A percentile compares a stretch with the other conserved stretches of the same genome.
Evolutionary conservation across 2,113 vertebrate genomes (phyloP).

Genomic region (Nymphicus hollandicus): DNA sequence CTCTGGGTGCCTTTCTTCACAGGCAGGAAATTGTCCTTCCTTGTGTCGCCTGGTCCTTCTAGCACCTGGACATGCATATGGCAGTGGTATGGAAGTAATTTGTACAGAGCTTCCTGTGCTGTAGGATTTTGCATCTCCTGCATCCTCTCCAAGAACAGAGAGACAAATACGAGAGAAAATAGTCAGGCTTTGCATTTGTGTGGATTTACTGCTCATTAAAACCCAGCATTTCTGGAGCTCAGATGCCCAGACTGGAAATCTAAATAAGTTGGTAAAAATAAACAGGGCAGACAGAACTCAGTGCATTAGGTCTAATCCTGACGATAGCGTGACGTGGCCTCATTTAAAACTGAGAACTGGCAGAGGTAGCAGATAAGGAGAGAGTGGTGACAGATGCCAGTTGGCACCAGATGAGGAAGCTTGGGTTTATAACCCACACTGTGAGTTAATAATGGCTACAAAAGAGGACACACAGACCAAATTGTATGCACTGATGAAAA

Average conservation of each 20-base stretch:
- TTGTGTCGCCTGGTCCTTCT: not conserved
- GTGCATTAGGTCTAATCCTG: slow-evolving; percentile 41
- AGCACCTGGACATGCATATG: not conserved
- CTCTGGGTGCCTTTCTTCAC: not conserved
- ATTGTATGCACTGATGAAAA: slow-evolving; percentile 33
- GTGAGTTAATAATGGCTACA: not conserved
- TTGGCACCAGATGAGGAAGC: slow-evolving; percentile 51
- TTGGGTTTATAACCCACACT: slow-evolving; percentile 21
- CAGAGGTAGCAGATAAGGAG: slow-evolving; percentile 54
- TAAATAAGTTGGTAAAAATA: slow-evolving; percentile 53
- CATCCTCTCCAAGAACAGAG: not conserved
- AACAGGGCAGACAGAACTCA: slow-evolving; percentile 24
- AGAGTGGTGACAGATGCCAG: slow-evolving; percentile 45
- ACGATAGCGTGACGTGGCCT: not conserved
- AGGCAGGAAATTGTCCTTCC: not conserved
- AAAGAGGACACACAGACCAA: slow-evolving; percentile 31
- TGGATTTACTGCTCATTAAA: not conserved
- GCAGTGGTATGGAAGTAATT: not conserved
- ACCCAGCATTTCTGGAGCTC: not conserved
- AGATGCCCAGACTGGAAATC: not conserved
- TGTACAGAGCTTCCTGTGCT: not conserved
- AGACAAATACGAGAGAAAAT: not conserved
- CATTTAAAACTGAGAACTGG: slow-evolving; percentile 44
- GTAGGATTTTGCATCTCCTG: not conserved
- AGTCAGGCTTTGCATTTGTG: not conserved